Base-by-base conservation (phyloP, 2,113 vertebrate genomes). In the Polyodon spathula region DNA sequence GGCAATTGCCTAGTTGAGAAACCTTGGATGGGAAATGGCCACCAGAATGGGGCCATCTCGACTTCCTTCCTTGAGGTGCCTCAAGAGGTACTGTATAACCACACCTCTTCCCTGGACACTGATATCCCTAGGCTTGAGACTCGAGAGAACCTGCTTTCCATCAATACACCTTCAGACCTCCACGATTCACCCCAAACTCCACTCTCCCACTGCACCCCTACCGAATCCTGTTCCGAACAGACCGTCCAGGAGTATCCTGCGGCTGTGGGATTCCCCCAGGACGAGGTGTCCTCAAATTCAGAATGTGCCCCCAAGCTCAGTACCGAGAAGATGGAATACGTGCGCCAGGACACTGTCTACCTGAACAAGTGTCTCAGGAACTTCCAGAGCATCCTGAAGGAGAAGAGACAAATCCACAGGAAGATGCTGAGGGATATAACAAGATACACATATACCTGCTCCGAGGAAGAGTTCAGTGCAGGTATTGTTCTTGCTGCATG, bases 291-390 rank as follows among this genome's bases (percentile, higher is more conserved):
- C 44, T 76, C 70, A 8, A 66, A 48, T 56, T 12, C 54, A 12
- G 69, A 72, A 2, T 37, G 62, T 54, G 70, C 68, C 37, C 57
- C 73, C 58, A 73, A 77, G 38, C 58, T 60, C 41, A 66, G 58
- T 56, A n/a, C 75, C 61, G 60, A 44, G 39, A 60, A 76, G 16
- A 27, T 2, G 3, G 63, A 62, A 41, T 39, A 80, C 2, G 68
- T 0, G 60, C 75, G 66, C 58, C 55, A 64, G 0, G 89, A 92
- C 73, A 86, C 89, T 37, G 80, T 90, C 75, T 93, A 94, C 76
- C 83, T 84, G 71, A 93, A 87, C 77, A 88, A 90, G 39, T 93
- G 93, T 71, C 93, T 95, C 71, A 92, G 81, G 69, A 96, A 95
- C 74, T 94, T 98, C 77, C 91, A 93, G 71, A 90, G 86, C 16